A percentile compares a stretch with the other conserved stretches of the same genome.
These are phyloP conservation scores for Anguilla obscura DNA, from an alignment of 2,797 vertebrate species.

Conservation along the genomic window DNA sequence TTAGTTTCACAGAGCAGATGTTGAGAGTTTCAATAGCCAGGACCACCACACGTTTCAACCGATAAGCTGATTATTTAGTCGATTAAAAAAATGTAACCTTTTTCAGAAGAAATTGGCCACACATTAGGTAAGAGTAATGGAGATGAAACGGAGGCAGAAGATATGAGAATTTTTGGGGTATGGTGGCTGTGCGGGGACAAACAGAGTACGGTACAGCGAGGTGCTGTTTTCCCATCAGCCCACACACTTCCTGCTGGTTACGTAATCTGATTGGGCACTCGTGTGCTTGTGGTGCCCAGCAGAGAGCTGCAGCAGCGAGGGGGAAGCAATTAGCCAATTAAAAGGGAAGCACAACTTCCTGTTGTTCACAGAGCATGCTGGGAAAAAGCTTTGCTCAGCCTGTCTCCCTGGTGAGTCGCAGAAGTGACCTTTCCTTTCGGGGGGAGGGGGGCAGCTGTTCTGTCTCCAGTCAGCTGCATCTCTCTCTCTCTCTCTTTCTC, in stretches of 20 bases:
- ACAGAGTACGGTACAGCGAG: not conserved
- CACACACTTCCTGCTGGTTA: not conserved
- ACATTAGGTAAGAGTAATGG: no score
- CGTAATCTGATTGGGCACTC: not conserved
- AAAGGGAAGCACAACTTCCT: not conserved
- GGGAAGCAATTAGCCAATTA: conserved; percentile 16
- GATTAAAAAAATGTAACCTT: no score
- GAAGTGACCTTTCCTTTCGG: not conserved
- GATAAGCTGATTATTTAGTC: no score
- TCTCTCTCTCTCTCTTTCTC: not conserved
- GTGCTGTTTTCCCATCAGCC: not conserved
- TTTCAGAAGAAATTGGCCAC: no score
- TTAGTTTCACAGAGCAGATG: no score
- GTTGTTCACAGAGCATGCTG: conserved; percentile 3
- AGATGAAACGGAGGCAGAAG: not conserved
- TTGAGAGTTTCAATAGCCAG: no score
- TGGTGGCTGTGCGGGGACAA: not conserved
- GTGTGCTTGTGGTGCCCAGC: not conserved
- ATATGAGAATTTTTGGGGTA: not conserved
- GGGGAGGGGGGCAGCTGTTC: not conserved
- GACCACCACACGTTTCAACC: no score
- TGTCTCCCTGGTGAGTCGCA: not conserved
- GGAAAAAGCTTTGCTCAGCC: not conserved
- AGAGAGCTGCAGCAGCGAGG: not conserved
- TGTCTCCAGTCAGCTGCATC: not conserved